Evolutionary conservation across 2,797 vertebrate genomes (phyloP), one percentile per base, ranked within the genome.

Genomic region (Cyclura pinguis): DNA sequence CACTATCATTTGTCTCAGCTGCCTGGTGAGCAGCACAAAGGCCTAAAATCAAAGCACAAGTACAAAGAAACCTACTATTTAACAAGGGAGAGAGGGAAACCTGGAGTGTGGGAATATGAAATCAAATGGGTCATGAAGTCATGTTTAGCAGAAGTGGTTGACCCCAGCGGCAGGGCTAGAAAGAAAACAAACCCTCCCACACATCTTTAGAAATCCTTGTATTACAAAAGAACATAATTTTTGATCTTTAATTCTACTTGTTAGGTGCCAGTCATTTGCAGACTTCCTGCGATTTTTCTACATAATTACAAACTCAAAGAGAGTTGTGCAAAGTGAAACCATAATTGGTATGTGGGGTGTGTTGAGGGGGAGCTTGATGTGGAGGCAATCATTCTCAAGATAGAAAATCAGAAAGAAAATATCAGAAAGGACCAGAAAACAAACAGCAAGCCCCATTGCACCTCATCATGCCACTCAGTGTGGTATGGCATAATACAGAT

Each of bases 291-390:
- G 52, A 80, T 89, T 86, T 84, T 59, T 89, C 57, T 6, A 69
- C 62, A 32, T 86, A 92, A 92, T 92, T 62, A 76, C 29, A 78
- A 86, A 83, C 74, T 89, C 91, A 89, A 89, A 92, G 52, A 14
- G 80, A 18, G 52, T 89, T 78, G 38, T 84, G 80, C 80, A 84
- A 89, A 78, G 52, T 52, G 73, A 86, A 84, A 52, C 85, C 35
- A 35, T 86, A 87, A 92, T 84, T 89, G 59, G 74, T 42, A 6
- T 69, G 42, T 22, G 35, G 52, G 47, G 9, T 86, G n/a, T 22
- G 81, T 64, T 6, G 52, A 5, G 62, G 22, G 59, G 38, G 0
- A 24, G 16, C 9, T n/a, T 80, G 59, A 72, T 76, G 57, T 20
- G 35, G 69, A 59, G 16, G 47, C 18, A 38, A n/a, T 77, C 12